phyloP scores from a whole-genome alignment of 2,113 vertebrate species.

The Calyptomena viridis region DNA sequence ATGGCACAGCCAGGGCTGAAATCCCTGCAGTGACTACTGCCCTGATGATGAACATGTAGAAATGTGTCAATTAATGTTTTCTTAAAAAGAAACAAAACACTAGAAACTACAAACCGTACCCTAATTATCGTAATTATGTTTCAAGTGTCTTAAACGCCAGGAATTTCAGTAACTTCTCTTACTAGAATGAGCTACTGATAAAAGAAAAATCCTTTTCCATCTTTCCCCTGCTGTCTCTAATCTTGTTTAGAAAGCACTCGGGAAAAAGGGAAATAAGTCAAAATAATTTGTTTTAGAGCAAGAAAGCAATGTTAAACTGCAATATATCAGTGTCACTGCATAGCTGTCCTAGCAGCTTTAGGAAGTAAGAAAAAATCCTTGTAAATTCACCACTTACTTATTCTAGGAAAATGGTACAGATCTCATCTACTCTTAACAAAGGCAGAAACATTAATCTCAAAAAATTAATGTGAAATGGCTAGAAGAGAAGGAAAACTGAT shows the following conservation, averaged over 20 bases:
- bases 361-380: not conserved
- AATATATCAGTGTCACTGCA: not conserved
- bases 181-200: not conserved
- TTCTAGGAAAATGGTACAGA: not conserved
- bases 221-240: not conserved
- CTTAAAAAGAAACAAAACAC: not conserved
- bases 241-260: not conserved
- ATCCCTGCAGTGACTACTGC: not conserved
- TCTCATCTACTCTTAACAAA: not conserved
- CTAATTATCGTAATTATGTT: not conserved
- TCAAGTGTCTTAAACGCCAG: not conserved
- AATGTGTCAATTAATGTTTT: not conserved
- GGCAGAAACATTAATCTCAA: not conserved
- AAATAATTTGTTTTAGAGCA: slow-evolving; percentile 6
- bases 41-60: not conserved
- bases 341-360: not conserved
- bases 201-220: not conserved
- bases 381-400: not conserved
- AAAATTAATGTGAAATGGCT: not conserved
- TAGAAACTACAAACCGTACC: not conserved
- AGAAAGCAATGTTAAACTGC: not conserved
- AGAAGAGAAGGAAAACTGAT: not conserved
- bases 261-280: not conserved
- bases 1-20: not conserved
- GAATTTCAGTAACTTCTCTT: not conserved